phyloP scores from a whole-genome alignment of 1,140 invertebrate genomes.

The Contarinia nasturtii region DNA sequence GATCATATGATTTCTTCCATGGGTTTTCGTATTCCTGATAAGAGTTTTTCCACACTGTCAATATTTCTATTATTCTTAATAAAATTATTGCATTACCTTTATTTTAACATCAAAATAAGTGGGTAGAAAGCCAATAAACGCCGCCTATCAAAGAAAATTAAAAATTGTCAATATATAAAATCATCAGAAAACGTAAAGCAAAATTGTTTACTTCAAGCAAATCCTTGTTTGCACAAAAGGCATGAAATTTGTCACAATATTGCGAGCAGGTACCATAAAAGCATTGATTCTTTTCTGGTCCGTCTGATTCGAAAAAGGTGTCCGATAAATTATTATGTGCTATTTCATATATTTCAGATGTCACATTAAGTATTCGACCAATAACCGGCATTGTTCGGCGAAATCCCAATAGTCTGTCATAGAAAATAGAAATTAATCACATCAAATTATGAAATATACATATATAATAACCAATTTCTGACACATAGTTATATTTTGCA shows the following conservation, averaged over 20 bases:
- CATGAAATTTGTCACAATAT: constrained; percentile 96
- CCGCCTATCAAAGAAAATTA: too few relatives aligned
- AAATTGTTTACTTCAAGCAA: constrained; percentile 49
- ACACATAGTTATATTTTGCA: not conserved
- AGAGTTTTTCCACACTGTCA: too few relatives aligned
- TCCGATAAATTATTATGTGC: constrained; percentile 77
- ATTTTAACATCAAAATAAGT: too few relatives aligned
- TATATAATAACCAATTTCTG: too few relatives aligned
- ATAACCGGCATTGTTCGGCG: constrained; percentile 79
- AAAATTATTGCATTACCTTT: too few relatives aligned
- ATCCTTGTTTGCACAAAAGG: constrained; percentile 90
- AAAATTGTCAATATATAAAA: too few relatives aligned
- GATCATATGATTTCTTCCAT: not conserved
- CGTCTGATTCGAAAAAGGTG: constrained; percentile 77
- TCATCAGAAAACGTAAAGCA: too few relatives aligned
- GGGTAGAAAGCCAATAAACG: too few relatives aligned
- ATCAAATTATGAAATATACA: not conserved
- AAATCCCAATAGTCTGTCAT: constrained; percentile 65
- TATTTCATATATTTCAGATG: constrained; percentile 78
- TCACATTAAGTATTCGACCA: constrained; percentile 81
- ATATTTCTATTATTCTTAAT: too few relatives aligned
- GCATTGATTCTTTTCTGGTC: constrained; percentile 72
- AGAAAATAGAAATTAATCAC: not conserved
- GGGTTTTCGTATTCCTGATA: too few relatives aligned
- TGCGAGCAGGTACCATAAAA: constrained; percentile 92